Evolutionary conservation across 1,140 invertebrate genomes (phyloP), one percentile per base, ranked within the genome.

Genomic region (Chelonus insularis): DNA sequence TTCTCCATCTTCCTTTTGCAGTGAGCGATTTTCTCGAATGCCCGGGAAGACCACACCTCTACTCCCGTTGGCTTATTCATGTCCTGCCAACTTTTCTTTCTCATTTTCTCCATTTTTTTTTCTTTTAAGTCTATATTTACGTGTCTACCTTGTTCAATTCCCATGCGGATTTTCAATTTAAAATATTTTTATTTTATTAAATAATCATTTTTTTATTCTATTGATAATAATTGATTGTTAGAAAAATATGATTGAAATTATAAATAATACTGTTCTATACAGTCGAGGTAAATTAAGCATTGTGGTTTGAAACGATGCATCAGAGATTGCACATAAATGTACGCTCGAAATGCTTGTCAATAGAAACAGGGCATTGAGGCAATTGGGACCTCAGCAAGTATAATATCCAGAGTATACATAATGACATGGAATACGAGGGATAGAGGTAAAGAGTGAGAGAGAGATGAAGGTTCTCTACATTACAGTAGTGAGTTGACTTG

Each of bases 1-100:
- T 47, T 48, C 43, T 50, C 43, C 43, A 73, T 72, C 60, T 72
- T 75, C 75, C 72, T 72, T 71, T 73, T 72, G 72, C 70, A 64
- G 73, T 77, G 74, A 78, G 70, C 75, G 74, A 77, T 77, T 78
- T 78, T 72, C 74, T 75, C 67, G 68, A 67, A 73, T 70, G 74
- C 72, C 72, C 74, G 73, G 75, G 76, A 78, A 57, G 55, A 80
- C 78, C 78, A 78, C 75, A 80, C 79, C 79, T 79, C 75, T 78
- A 68, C n/a, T 41, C 23, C 75, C 72, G 69, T 70, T 77, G 72
- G 74, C 77, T 79, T 76, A 77, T 79, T 77, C 77, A 73, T 73
- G 74, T 72, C 71, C 72, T 74, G 72, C 55, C 65, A 48, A 50
- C 43, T 20, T 50, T 66, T 66, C 67, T 66, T 65, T 66, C 68